Base-by-base conservation (phyloP, 2,888 invertebrate genomes). In the Xanthia togata region DNA sequence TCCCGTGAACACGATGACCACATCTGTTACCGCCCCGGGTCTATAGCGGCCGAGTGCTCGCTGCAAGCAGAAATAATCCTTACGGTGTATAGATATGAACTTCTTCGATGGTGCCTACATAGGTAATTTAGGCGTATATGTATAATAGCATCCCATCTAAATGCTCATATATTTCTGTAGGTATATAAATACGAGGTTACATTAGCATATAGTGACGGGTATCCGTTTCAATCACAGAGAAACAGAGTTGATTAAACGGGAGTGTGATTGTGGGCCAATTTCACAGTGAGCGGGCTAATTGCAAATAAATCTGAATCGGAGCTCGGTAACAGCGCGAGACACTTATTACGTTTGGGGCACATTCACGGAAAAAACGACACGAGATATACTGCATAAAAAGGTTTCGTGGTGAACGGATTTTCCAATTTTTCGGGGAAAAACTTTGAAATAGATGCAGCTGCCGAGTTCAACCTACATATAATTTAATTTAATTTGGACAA, bases 171-270 rank as follows among this genome's bases (percentile, higher is more conserved):
- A 74, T 26, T 62, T 69, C 47, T 20, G 26, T 65, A 55, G 14
- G 35, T 68, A 75, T 31, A 57, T 68, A 76, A 53, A 41, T 68
- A 41, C 35, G 23, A 60, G 53, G 74, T 69, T 63, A 69, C 38
- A 80, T 85, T 82, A 68, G 70, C 78, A 81, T 78, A 81, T 20
- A 79, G 83, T 72, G 83, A 82, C 71, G 76, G 76, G 80, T 84
- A 86, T 85, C 86, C 71, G 73, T 85, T 89, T 88, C 89, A 88
- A 89, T 90, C 86, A 86, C 82, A 81, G 75, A 76, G 77, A 72
- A 86, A 83, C 78, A 84, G 80, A 85, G 89, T 91, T 91, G 90
- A 92, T 92, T 91, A 91, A 92, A 90, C 88, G 76, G 78, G 84
- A 79, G 80, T 85, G 86, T 84, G 82, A 87, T 86, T 88, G 86